Base-by-base conservation (phyloP, 2,888 invertebrate species). In the Heliconius cydno region DNA sequence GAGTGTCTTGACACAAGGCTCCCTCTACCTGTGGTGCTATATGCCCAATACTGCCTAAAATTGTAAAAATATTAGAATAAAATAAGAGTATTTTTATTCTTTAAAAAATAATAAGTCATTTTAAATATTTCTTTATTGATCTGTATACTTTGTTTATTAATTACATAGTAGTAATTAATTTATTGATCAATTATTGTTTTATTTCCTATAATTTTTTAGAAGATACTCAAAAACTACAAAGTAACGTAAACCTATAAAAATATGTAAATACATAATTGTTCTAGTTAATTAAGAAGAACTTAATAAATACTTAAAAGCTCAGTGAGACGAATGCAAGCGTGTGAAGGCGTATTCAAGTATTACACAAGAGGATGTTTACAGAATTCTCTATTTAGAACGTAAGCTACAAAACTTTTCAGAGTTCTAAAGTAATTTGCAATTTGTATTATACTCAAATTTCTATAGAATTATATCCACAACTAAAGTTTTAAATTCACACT, bases 361-460 rank as follows among this genome's bases (percentile, higher is more conserved):
- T 57, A 34, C n/a, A 41, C 70, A 72, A 72, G 22, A 30, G 12
- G 22, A 73, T 57, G 34, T 73, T 60, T 73, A 57, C 57, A n/a
- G 34, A 60, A 22, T 57, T 57, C 30, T 30, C 19, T 52, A 30
- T 22, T 52, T 52, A 52, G 22, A 72, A 52, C 12, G 22, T 34
- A 9, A 73, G 72, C 30, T 72, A 30, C 22, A 30, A 34, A 57
- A n/a, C 30, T 73, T 57, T 52, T 19, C 10, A 10, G 1, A 52
- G 22, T 60, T 46, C 46, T 71, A 7, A n/a, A 30, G 34, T 52
- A 73, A 57, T 73, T 57, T 57, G 15, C 72, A 72, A 72, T 52
- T 30, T 30, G 0, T 52, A 22, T 22, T 22, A 30, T 28, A 10
- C 28, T 28, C 52, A 41, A 38, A 41, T 41, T 68, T 60, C 60